These are phyloP conservation scores for Troilus luridus DNA, from an alignment of 2,888 invertebrate species.

Conservation along the genomic window DNA sequence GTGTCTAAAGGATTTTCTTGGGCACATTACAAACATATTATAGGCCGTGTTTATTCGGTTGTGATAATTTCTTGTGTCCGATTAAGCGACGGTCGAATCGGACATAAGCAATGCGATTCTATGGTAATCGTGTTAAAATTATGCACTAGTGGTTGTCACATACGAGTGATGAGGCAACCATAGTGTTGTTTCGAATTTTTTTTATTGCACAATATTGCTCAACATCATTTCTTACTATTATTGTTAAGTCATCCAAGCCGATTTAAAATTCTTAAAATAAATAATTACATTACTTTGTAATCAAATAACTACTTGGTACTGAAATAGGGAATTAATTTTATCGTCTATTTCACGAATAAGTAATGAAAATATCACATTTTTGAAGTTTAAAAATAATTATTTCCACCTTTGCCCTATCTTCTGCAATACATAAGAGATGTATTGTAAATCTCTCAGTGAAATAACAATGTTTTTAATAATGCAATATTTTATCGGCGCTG, in stretches of 20 bases:
- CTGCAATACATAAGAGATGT: too few relatives aligned
- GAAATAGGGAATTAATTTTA: too few relatives aligned
- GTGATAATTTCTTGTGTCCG: neutral
- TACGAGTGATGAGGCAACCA: neutral
- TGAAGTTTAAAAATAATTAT: too few relatives aligned
- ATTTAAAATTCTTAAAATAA: too few relatives aligned
- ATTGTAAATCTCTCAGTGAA: too few relatives aligned
- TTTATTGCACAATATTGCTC: neutral
- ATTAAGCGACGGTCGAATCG: neutral
- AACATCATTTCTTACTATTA: neutral
- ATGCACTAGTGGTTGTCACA: neutral
- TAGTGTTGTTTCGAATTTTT: neutral
- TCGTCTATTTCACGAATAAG: too few relatives aligned
- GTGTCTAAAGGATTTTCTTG: neutral
- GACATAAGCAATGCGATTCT: neutral
- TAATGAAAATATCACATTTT: too few relatives aligned
- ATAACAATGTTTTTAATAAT: too few relatives aligned
- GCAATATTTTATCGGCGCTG: too few relatives aligned
- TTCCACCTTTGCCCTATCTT: too few relatives aligned
- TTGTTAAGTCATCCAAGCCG: neutral
- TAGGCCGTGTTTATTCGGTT: neutral
- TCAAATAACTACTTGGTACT: too few relatives aligned
- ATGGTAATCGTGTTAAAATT: neutral
- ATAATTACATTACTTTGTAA: too few relatives aligned
- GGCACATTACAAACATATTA: neutral